Base-by-base conservation (phyloP, 2,113 vertebrate species). In the Ageneiosus marmoratus region DNA sequence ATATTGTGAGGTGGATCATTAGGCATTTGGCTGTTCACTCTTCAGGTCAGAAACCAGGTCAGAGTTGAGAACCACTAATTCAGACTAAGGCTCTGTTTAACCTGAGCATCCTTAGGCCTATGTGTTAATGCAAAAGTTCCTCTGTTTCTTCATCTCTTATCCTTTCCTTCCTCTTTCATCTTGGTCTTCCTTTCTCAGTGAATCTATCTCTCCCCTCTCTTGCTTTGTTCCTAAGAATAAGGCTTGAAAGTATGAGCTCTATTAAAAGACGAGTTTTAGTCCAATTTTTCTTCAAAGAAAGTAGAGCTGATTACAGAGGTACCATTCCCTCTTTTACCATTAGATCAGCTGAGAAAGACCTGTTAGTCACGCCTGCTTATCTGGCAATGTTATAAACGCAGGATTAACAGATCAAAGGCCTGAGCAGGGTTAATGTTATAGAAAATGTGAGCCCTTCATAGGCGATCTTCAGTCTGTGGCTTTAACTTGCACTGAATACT, bases 361-460 rank as follows among this genome's bases (percentile, higher is more conserved):
- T 92, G 95, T 97, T 96, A 93, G 93, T 97, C 96, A 97, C 88
- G 93, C 94, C 94, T 93, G 93, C 96, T 97, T 97, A 97, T 98
- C 95, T 95, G 93, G 94, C 96, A 97, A 96, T 96, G 95, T 96
- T 97, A 96, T 96, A 95, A 97, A 96, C 92, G 92, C 91, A 87
- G 96, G 96, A 99, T 98, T 97, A 97, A 95, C 95, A 97, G 96
- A 98, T 98, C 96, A 98, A 98, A 98, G 96, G 94, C 72, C 91
- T 89, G 96, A 95, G 95, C 95, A 94, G 94, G 95, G 95, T 94
- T 94, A 94, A 94, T 92, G 91, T 95, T 95, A 96, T 95, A 96
- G 95, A 95, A 93, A 94, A 95, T 92, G 91, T 96, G 95, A 95
- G 94, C 95, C 93, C 93, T 92, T 91, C 93, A 93, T 93, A 94